Evolutionary conservation across 2,888 invertebrate species (phyloP).

Genomic region (Polydesmus complanatus): DNA sequence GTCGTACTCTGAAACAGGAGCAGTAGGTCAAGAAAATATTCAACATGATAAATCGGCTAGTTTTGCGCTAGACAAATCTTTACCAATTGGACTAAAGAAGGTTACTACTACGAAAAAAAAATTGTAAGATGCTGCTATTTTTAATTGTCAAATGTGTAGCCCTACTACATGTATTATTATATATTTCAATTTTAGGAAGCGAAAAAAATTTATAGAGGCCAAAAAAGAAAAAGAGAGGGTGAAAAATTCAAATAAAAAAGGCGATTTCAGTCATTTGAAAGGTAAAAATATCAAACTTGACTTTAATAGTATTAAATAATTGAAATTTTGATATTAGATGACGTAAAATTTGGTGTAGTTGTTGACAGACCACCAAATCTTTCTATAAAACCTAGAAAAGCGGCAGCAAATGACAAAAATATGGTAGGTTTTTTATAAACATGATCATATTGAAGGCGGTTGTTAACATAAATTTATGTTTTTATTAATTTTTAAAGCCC

Average conservation of each 20-base stretch:
- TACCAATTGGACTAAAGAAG: neutral
- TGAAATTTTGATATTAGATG: neutral
- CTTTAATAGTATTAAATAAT: neutral
- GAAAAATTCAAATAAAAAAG: neutral
- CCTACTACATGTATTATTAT: neutral
- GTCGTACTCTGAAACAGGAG: neutral
- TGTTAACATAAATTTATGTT: too few species aligned
- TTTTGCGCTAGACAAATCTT: neutral
- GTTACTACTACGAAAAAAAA: neutral
- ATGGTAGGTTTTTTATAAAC: too few species aligned
- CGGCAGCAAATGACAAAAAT: too few species aligned
- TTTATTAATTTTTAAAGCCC: too few species aligned
- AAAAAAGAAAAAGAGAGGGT: conserved; percentile 2
- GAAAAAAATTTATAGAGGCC: neutral
- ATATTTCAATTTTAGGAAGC: neutral
- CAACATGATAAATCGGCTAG: too few species aligned
- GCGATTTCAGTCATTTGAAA: conserved; percentile 11
- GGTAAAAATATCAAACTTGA: neutral
- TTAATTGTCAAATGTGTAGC: neutral
- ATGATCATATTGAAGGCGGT: too few species aligned
- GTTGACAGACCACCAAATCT: conserved; percentile 1
- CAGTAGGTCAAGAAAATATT: neutral
- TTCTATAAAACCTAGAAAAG: neutral
- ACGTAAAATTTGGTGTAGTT: conserved; percentile 7
- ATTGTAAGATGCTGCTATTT: neutral